Percentiles rank a stretch among this genome's conserved stretches.
These are phyloP conservation scores for Chrosomus eos DNA, from an alignment of 2,797 vertebrate species.

Conservation along the genomic window DNA sequence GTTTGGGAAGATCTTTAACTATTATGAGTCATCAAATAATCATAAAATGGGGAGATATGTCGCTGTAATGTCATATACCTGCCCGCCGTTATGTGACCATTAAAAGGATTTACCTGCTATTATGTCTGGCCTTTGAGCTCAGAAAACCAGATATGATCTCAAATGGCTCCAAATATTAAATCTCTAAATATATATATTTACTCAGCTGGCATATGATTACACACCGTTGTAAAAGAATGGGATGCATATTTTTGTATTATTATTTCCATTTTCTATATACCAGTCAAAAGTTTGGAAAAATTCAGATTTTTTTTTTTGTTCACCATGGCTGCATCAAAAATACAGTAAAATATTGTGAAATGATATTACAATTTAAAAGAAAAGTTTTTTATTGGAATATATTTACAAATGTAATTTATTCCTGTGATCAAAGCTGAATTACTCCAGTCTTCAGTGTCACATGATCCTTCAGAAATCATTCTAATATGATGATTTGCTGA, in stretches of 20 bases:
- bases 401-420: not conserved
- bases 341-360: not conserved
- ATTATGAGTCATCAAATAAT: conserved; percentile 14
- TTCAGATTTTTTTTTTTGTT: not conserved
- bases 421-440: not conserved
- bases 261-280: not conserved
- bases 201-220: not conserved
- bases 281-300: not conserved
- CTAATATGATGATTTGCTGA: no score
- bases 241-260: not conserved
- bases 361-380: no score
- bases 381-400: not conserved
- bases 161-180: not conserved
- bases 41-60: conserved; percentile 15
- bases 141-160: not conserved
- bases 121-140: not conserved
- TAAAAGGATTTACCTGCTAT: not conserved
- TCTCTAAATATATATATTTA: not conserved
- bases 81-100: not conserved
- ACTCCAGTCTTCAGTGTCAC: not conserved
- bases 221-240: not conserved
- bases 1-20: conserved; percentile 34
- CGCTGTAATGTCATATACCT: not conserved
- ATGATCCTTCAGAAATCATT: no score
- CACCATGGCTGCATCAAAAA: not conserved